Base-by-base conservation (phyloP, 1,140 invertebrate genomes). In the Papilio helenus region DNA sequence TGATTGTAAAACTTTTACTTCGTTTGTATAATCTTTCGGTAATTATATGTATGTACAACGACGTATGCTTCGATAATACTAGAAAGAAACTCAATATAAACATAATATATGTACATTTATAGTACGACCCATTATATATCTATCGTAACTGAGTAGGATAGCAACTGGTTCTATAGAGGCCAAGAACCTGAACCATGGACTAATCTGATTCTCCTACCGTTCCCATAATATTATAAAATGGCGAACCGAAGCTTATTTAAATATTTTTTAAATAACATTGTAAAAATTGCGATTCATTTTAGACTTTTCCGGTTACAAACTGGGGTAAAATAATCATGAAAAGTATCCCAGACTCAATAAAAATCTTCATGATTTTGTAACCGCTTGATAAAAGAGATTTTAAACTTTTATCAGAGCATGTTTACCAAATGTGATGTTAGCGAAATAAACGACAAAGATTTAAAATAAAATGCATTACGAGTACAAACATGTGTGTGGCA, bases 381-480 rank as follows among this genome's bases (percentile, higher is more conserved):
- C 14, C 18, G 7, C 51, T n/a, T 20, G 18, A 20, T 55, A 7
- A 3, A 55, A 20, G 16, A 55, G 51, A 20, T 55, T 55, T 55
- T 20, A 55, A 55, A 55, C 51, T 55, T 20, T 34, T 14, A 68
- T 29, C 12, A n/a, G 1, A 68, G 12, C 0, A 16, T 5, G 61
- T 16, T 68, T 16, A 68, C 4, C 14, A 29, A 29, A 29, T 26
- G n/a, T 65, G n/a, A 58, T 23, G 61, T 68, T 68, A 68, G 26
- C 26, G 26, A 68, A 68, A 16, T 16, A 68, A 2, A 20, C 10
- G 7, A 20, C 23, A 68, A 29, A 68, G 26, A 29, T 68, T 16
- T 29, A 68, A 68, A 68, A 29, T 68, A 34, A 68, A 68, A 68
- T 68, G 26, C 23, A 34, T 68, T 68, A 26, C 26, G 23, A 68